Conservation (phyloP, 1,140 invertebrate species). For the Cydia splendana region DNA sequence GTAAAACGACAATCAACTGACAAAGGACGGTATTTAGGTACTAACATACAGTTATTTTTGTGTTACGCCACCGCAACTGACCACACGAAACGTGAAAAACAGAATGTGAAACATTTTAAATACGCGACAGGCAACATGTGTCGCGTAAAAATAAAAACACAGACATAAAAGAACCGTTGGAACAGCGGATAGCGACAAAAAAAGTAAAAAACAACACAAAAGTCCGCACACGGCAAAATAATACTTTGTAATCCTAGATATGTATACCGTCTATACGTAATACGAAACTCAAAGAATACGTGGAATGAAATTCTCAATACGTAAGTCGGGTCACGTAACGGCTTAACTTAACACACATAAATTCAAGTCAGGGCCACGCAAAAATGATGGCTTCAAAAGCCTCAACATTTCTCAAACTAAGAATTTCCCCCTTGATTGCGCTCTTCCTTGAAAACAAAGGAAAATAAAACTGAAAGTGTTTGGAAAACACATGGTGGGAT, state of each 20-base stretch:
- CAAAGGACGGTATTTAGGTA: not conserved
- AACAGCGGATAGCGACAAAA: constrained; percentile 4
- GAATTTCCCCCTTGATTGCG: constrained; percentile 12
- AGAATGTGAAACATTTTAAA: constrained; percentile 20
- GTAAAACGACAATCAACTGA: not conserved
- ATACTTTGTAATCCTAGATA: no score
- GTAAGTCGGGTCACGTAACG: constrained; percentile 7
- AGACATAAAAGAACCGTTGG: not conserved
- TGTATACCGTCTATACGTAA: not conserved
- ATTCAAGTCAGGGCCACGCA: constrained; percentile 19
- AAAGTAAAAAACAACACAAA: not conserved
- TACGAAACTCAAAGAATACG: not conserved
- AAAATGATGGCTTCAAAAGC: constrained; percentile 6
- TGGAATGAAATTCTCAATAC: not conserved
- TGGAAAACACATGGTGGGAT: constrained; percentile 4
- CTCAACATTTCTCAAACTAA: constrained; percentile 24
- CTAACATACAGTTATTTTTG: not conserved
- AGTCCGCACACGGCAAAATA: not conserved
- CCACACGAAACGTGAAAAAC: constrained; percentile 3
- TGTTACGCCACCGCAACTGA: not conserved
- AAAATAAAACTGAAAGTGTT: constrained; percentile 20
- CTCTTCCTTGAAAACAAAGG: constrained; percentile 21
- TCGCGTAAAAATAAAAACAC: constrained; percentile 13
- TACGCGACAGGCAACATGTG: not conserved
- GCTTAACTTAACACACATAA: not conserved